phyloP scores from a whole-genome alignment of 1,140 invertebrate species.

The Papilio dardanus region DNA sequence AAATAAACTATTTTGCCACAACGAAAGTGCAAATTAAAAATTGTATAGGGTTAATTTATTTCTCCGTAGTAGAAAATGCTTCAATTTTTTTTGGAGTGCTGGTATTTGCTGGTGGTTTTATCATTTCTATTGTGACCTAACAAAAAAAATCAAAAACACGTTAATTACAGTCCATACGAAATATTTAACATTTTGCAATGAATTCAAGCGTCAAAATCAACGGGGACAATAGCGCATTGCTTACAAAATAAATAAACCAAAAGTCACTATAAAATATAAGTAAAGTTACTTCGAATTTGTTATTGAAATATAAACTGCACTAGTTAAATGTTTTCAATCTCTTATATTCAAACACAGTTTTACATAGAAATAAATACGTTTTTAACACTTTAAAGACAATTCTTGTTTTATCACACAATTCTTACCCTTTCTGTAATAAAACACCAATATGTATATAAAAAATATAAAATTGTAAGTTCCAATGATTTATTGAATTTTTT shows the following conservation, averaged over 20 bases:
- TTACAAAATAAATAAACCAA: neutral
- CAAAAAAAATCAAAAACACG: neutral
- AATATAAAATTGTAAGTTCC: neutral
- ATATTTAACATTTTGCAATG: neutral
- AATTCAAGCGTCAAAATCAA: neutral
- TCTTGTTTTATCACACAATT: neutral
- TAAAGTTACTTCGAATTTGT: neutral
- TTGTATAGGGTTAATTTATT: neutral
- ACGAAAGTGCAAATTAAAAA: conserved; percentile 7
- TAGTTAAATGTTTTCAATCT: conserved; percentile 2
- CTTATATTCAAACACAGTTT: neutral
- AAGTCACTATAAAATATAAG: neutral
- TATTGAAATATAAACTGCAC: neutral
- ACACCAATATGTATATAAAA: neutral
- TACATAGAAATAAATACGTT: neutral
- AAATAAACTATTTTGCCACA: neutral
- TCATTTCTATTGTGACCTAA: neutral
- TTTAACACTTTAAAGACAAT: neutral
- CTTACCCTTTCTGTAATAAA: neutral
- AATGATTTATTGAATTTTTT: neutral
- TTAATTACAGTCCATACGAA: neutral
- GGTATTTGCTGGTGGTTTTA: neutral
- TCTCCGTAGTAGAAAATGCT: neutral
- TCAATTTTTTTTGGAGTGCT: neutral
- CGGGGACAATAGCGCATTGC: neutral